Conservation (phyloP, 2,113 vertebrate species). For the Thinocorus orbignyianus region DNA sequence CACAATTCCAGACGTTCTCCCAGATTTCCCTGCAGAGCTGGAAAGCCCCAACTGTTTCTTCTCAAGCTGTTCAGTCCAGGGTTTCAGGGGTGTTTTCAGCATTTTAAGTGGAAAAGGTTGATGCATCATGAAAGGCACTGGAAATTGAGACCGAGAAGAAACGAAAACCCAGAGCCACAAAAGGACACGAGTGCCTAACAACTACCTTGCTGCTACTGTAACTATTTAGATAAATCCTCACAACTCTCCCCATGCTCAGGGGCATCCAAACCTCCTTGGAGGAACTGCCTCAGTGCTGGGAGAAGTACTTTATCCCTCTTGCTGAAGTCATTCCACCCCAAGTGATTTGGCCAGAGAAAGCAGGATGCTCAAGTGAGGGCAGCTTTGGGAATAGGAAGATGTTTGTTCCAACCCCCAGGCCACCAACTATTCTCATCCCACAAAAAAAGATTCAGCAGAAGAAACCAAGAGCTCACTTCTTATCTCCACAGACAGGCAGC, state of each 20-base stretch:
- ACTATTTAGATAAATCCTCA: not conserved
- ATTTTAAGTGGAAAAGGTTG: not conserved
- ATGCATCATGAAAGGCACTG: not conserved
- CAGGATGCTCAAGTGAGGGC: not conserved
- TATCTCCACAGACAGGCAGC: not conserved
- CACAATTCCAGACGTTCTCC: not conserved
- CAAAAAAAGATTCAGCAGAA: not conserved
- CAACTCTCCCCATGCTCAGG: not conserved
- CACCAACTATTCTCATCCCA: not conserved
- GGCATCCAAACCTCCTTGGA: not conserved
- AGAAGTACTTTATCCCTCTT: not conserved
- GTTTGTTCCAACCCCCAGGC: not conserved
- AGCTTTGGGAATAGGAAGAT: not conserved
- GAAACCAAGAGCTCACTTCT: not conserved
- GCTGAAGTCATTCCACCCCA: not conserved
- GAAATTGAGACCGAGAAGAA: not conserved
- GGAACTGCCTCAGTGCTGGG: not conserved
- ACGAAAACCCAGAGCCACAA: not conserved
- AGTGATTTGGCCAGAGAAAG: not conserved
- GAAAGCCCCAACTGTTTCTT: not conserved
- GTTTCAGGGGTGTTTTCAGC: not conserved
- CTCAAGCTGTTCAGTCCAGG: not conserved
- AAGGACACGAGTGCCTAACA: not conserved
- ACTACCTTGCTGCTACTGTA: not conserved
- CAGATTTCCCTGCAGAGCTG: not conserved